Base-by-base conservation (phyloP, 2,888 invertebrate species). In the Opisthograptis luteolata region DNA sequence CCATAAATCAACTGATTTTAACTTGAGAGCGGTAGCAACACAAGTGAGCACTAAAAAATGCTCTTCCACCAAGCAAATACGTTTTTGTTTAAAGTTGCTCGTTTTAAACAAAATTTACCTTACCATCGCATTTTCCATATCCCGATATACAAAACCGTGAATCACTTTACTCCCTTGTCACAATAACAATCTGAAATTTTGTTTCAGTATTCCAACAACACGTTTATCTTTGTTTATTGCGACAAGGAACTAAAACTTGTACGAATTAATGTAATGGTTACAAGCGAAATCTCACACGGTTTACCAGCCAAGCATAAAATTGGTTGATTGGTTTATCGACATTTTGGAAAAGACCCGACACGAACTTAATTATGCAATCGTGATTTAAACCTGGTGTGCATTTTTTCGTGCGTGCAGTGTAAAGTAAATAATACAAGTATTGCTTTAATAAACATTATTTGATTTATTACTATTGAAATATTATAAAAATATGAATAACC, bases 311-410 rank as follows among this genome's bases (percentile, higher is more conserved):
- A 46, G 55, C 58, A 53, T 50, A 46, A 58, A 61, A 61, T 57
- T 55, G 53, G 50, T 49, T 53, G 46, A 58, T 58, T 51, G 55
- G 45, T 34, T 40, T 58, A 55, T 56, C 55, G 55, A 36, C 48
- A 37, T 47, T 58, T 53, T 41, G 37, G 43, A 22, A 45, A 36
- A 44, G 39, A 25, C 34, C 13, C 30, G 45, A 45, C 34, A 43
- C 20, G 39, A 27, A 52, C 49, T 55, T 57, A 56, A 61, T 61
- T 56, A 61, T 45, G 19, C 34, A 42, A 45, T 51, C 28, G 47
- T 28, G 49, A 50, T 53, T 48, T 52, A 27, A 36, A 35, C 1
- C 9, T 12, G 30, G 22, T 7, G 42, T 42, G 25, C 42, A 37
- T 13, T 20, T 52, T 43, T 56, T 44, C 27, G 35, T 28, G 14